Base-by-base conservation (phyloP, 2,797 vertebrate species). In the Coranthus polyacanthus region DNA sequence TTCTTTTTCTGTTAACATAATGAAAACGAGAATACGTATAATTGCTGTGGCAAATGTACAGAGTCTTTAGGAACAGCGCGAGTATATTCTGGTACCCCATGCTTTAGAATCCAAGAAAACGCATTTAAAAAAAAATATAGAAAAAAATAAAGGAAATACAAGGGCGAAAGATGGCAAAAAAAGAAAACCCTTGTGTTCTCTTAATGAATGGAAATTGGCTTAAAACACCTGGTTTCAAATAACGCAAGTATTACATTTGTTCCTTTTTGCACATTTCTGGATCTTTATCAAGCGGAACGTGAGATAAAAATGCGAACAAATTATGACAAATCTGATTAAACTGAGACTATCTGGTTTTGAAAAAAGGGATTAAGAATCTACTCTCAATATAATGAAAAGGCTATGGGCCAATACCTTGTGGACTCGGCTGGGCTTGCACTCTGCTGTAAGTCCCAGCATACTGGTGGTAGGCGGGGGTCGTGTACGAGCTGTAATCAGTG, bases 381-480 rank as follows among this genome's bases (percentile, higher is more conserved):
- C 2, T 60, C 5, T 10, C 10, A 6, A 15, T 8, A 43, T 21
- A 50, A 57, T 41, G 38, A 4, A 8, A 20, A 11, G 4, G n/a
- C 11, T 0, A 43, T 11, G 32, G 61, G 73, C 15, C 76, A 78
- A 29, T 93, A 98, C 98, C 98, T 96, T 96, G 95, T 78, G 97
- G 97, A 89, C 92, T 97, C 57, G 92, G 85, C 52, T 96, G 92
- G 71, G 95, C 93, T 83, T 94, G 96, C 32, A 95, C 95, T 84
- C 98, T 94, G 93, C 94, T 96, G 91, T 98, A 99, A 61, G 96
- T 93, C 75, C 97, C 97, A 12, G 96, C 83, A 85, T 98, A 99
- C 90, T 98, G 98, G 74, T 95, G 94, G 85, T 98, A 98, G 70
- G 97, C 96, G 61, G 97, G 95, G 58, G 95, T 96, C 78, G 96